Conservation (phyloP, 2,888 invertebrate species). For the Allophyes oxyacanthae region DNA sequence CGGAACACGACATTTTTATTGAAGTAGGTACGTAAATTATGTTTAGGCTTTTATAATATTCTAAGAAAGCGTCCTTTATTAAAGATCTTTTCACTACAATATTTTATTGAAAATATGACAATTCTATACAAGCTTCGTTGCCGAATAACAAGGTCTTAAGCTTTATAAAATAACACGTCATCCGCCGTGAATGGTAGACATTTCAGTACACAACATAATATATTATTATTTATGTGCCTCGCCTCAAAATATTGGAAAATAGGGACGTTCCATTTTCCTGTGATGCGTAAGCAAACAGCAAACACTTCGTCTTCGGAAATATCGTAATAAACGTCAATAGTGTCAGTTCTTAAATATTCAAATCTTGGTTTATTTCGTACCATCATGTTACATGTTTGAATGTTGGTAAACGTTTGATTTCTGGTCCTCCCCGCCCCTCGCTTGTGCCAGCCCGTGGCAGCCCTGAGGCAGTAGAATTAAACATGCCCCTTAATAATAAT, state of each 20-base stretch:
- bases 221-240: constrained; percentile 11
- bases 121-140: constrained; percentile 14
- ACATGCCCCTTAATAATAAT: too few relatives aligned
- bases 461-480: too few relatives aligned
- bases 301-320: not conserved
- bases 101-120: constrained; percentile 16
- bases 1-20: too few relatives aligned
- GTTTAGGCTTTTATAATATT: constrained; percentile 7
- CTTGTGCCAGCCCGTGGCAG: too few relatives aligned
- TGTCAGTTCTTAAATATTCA: not conserved
- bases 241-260: not conserved
- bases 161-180: constrained; percentile 26
- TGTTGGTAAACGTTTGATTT: too few relatives aligned
- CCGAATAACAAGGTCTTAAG: constrained; percentile 26
- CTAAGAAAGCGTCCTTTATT: constrained; percentile 3
- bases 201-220: constrained; percentile 10
- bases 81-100: constrained; percentile 27
- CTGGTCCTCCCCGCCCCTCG: too few relatives aligned
- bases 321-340: not conserved
- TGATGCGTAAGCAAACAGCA: not conserved
- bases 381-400: too few relatives aligned
- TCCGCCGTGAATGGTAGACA: constrained; percentile 5
- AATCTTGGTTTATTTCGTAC: not conserved
- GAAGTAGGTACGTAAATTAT: constrained; percentile 18
- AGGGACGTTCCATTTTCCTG: not conserved